Percentiles rank a stretch among this genome's conserved stretches.
These are phyloP conservation scores for Cylloceria caligata DNA, from an alignment of 2,888 invertebrate species.

Conservation along the genomic window DNA sequence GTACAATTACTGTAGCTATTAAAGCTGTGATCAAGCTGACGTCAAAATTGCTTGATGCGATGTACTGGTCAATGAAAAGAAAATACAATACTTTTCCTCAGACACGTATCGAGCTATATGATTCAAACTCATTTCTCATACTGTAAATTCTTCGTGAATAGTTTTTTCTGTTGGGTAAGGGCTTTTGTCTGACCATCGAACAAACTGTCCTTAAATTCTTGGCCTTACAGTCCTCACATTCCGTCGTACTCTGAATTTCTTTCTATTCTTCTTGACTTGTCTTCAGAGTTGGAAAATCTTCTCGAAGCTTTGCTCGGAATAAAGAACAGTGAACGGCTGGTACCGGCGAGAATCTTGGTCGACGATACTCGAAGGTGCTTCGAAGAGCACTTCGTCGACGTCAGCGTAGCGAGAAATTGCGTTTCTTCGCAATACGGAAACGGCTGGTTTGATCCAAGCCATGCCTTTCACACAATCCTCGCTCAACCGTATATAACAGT, in stretches of 20 bases:
- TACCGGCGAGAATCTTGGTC: conserved; percentile 1
- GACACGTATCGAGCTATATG: background rate
- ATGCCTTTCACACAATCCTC: conserved; percentile 61
- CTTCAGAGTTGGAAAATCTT: conserved; percentile 10
- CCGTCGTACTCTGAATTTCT: conserved; percentile 22
- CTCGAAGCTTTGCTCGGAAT: conserved; percentile 23
- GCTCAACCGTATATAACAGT: background rate
- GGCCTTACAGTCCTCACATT: conserved; percentile 2
- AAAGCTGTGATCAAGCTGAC: no score
- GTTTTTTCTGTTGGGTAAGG: background rate
- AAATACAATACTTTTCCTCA: no score
- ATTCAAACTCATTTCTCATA: background rate
- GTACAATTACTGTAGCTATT: no score
- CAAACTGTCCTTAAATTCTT: conserved; percentile 3
- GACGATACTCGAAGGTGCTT: background rate
- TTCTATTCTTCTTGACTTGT: background rate
- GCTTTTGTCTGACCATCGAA: background rate
- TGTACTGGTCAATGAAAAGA: background rate
- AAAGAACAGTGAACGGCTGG: background rate
- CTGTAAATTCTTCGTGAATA: background rate
- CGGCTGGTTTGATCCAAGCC: conserved; percentile 70
- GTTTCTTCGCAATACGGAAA: conserved; percentile 73
- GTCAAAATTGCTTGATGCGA: background rate
- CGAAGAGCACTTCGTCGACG: conserved; percentile 61
- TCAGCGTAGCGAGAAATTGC: conserved; percentile 77